Evolutionary conservation across 2,888 invertebrate species (phyloP), one percentile per base, ranked within the genome.

Genomic region (Cantharis flavilabris): DNA sequence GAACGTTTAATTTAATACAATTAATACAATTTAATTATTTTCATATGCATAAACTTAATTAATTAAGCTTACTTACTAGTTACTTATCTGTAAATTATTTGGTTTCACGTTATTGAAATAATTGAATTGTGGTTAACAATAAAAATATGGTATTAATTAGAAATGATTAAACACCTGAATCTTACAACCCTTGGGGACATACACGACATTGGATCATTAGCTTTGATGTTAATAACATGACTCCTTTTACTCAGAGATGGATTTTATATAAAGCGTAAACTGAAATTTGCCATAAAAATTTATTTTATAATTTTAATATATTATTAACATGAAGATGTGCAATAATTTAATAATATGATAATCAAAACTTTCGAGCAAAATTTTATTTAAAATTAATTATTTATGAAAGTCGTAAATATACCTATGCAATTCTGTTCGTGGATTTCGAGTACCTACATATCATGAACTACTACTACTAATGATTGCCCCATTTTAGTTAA

Each of bases 181-280:
- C 74, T 76, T 79, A 70, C 76, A 70, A 76, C 75, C 72, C 71
- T 67, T 77, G 71, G 73, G 18, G 72, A 78, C 72, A 76, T 73
- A 71, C 79, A 79, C 79, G 79, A 69, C 79, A 79, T 79, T 72
- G 75, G 73, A 73, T 79, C 79, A 77, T 79, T 79, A 79, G 73
- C 73, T 75, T 49, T 73, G 69, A 78, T 73, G 73, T 30, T 74
- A 78, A 76, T 78, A 70, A 72, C 70, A 75, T 65, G 72, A 71
- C 69, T 71, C 69, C 72, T 76, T 75, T 49, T 63, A 71, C 63
- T 64, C 70, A 76, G 73, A 69, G 76, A 33, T 49, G 76, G 23
- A 76, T 73, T 76, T 62, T 65, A 49, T 62, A 26, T 65, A 23
- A 49, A 73, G 13, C 26, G n/a, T 26, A 14, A 20, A 10, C 23